phyloP scores from a whole-genome alignment of 2,888 invertebrate genomes.

The Lydus trimaculatus region DNA sequence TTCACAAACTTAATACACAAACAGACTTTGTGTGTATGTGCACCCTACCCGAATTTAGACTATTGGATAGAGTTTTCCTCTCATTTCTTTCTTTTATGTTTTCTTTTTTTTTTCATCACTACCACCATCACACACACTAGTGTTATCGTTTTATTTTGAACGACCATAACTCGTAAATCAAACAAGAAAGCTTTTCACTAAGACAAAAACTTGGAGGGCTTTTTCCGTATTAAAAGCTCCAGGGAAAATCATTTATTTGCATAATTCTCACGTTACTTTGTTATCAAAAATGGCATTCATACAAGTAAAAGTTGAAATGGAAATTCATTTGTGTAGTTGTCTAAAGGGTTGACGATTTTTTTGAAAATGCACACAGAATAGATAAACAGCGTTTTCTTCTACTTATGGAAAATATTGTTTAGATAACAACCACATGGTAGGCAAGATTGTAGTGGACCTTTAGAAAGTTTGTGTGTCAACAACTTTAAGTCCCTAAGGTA shows the following conservation, averaged over 20 bases:
- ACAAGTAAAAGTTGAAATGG: background rate
- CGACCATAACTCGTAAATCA: background rate
- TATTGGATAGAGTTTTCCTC: background rate
- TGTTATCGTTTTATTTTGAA: background rate
- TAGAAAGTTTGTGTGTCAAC: background rate
- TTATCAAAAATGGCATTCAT: background rate
- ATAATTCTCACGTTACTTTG: background rate
- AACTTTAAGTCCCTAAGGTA: background rate
- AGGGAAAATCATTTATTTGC: background rate
- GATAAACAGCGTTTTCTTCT: too few relatives aligned
- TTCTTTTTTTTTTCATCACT: background rate
- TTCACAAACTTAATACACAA: background rate
- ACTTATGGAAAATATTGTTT: background rate
- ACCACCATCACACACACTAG: too few relatives aligned
- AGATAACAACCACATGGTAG: background rate
- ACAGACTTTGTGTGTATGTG: too few relatives aligned
- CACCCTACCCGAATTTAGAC: background rate
- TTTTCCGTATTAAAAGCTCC: background rate
- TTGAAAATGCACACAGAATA: background rate
- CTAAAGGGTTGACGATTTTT: background rate
- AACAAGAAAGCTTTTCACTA: background rate
- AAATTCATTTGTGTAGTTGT: background rate
- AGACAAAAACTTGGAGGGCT: background rate
- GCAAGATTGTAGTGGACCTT: background rate
- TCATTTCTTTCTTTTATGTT: background rate